A percentile compares a stretch with the other conserved stretches of the same genome.
Evolutionary conservation across 1,140 invertebrate genomes (phyloP).

Genomic region (Caerostris darwini): DNA sequence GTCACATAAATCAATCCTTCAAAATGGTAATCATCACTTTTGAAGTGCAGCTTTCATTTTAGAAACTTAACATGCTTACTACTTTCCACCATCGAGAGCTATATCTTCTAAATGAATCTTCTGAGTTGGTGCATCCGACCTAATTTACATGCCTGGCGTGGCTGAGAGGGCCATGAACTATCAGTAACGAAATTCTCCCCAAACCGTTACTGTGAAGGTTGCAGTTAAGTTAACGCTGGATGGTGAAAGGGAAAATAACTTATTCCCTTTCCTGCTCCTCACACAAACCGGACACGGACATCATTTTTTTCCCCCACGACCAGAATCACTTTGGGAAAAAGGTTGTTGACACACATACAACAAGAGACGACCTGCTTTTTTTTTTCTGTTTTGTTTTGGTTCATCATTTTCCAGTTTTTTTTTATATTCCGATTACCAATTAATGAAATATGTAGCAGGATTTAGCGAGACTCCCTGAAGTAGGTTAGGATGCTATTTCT

Average conservation of each 20-base stretch:
- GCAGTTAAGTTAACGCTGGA: background rate
- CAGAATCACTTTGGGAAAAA: conserved; percentile 10
- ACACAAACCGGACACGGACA: conserved; percentile 49
- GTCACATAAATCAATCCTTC: too few species aligned
- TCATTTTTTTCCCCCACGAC: background rate
- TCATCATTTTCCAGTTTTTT: conserved; percentile 15
- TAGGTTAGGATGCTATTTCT: conserved; percentile 69
- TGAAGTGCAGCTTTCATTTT: too few species aligned
- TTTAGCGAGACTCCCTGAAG: background rate
- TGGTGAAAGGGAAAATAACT: conserved; percentile 54
- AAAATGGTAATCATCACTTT: too few species aligned
- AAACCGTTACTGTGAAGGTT: background rate
- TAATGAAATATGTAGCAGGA: conserved; percentile 74
- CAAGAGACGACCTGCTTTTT: conserved; percentile 49
- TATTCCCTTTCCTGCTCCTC: conserved; percentile 28
- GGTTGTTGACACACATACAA: conserved; percentile 64
- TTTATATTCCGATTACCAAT: conserved; percentile 49
- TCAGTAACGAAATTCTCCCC: background rate
- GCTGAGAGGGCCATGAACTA: background rate
- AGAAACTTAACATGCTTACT: too few species aligned
- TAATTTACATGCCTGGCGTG: background rate
- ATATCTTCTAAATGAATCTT: too few species aligned
- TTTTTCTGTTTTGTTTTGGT: conserved; percentile 26
- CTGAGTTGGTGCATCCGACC: too few species aligned
- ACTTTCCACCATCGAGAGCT: too few species aligned